Conservation (phyloP, 2,888 invertebrate genomes). For the Parapristionchus giblindavisi region DNA sequence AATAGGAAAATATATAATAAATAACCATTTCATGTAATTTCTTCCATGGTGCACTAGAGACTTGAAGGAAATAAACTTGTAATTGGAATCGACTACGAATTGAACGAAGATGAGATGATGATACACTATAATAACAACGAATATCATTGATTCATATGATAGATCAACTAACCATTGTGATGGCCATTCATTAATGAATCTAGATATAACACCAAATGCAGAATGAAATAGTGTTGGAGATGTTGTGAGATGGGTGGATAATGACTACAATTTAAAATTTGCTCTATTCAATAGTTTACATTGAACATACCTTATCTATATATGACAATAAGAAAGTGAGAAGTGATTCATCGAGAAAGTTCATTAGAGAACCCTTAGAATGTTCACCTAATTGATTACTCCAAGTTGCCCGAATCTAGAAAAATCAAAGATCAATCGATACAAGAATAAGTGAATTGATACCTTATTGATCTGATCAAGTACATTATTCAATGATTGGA, state of each 20-base stretch:
- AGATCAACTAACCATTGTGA: slow-evolving; percentile 1
- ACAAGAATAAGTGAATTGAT: background rate
- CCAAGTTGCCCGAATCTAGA: background rate
- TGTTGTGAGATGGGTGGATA: slow-evolving; percentile 26
- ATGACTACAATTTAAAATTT: slow-evolving; percentile 14
- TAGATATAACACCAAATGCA: slow-evolving; percentile 14
- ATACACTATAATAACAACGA: background rate
- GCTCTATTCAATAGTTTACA: background rate
- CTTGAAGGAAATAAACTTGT: slow-evolving; percentile 51
- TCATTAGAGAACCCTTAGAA: slow-evolving; percentile 43
- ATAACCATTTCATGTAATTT: slow-evolving; percentile 29
- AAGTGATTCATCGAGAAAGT: slow-evolving; percentile 61
- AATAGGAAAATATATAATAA: too few species aligned
- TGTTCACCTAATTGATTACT: slow-evolving; percentile 39
- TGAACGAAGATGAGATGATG: slow-evolving; percentile 23
- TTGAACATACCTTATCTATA: slow-evolving; percentile 56
- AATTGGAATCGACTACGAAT: slow-evolving; percentile 62
- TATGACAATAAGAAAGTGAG: slow-evolving; percentile 57
- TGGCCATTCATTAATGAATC: slow-evolving; percentile 33
- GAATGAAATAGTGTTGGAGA: slow-evolving; percentile 34
- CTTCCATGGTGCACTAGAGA: slow-evolving; percentile 34
- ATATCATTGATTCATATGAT: background rate
- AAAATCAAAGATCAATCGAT: background rate
- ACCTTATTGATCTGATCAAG: slow-evolving; percentile 2
- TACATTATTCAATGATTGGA: slow-evolving; percentile 4